Percentiles rank a stretch among this genome's conserved stretches.
Conservation (phyloP, 2,113 vertebrate genomes). For the Clinocottus analis region DNA sequence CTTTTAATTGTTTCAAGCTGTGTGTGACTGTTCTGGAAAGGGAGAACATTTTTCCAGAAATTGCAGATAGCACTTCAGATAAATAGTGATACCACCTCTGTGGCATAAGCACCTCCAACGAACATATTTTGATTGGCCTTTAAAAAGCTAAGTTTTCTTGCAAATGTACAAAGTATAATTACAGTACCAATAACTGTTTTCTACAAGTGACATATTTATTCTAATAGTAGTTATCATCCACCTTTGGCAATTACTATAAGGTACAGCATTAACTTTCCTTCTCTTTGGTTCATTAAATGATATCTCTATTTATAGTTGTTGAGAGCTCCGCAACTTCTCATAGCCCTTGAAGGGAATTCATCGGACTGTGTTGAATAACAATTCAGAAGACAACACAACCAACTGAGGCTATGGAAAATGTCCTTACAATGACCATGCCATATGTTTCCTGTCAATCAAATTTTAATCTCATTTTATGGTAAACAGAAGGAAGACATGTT, state of each 20-base stretch:
- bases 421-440: constrained; percentile 32
- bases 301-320: constrained; percentile 65
- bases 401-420: constrained; percentile 18
- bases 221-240: constrained; percentile 63
- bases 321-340: constrained; percentile 31
- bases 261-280: constrained; percentile 67
- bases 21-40: neutral
- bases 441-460: constrained; percentile 17
- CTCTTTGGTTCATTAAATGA: constrained; percentile 71
- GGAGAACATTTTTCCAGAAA: constrained; percentile 10
- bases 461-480: constrained; percentile 47
- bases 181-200: constrained; percentile 45
- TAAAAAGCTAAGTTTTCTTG: constrained; percentile 61
- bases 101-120: constrained; percentile 52
- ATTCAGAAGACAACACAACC: constrained; percentile 26
- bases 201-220: constrained; percentile 63
- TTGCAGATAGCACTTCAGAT: constrained; percentile 43
- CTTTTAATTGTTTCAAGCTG: neutral
- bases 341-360: constrained; percentile 61
- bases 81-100: constrained; percentile 53
- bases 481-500: constrained; percentile 35
- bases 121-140: constrained; percentile 69
- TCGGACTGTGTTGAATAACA: constrained; percentile 37
- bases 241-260: constrained; percentile 70
- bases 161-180: constrained; percentile 64